phyloP scores from a whole-genome alignment of 2,888 invertebrate genomes.

The Ectemnius lituratus region DNA sequence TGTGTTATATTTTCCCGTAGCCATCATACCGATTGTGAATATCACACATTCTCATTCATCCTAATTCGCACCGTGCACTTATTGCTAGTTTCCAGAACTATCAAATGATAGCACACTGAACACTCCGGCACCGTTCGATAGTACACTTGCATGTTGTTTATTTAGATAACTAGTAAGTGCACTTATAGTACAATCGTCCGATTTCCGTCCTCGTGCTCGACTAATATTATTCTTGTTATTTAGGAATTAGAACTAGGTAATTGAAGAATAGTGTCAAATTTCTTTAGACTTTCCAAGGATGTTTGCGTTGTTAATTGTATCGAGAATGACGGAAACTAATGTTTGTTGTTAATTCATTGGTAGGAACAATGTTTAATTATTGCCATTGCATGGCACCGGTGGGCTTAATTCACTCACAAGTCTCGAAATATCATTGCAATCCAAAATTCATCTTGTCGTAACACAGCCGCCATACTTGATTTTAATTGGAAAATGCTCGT shows the following conservation, averaged over 20 bases:
- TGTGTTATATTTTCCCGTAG: constrained; percentile 26
- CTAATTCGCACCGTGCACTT: constrained; percentile 30
- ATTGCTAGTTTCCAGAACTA: constrained; percentile 16
- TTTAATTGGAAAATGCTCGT: constrained; percentile 47
- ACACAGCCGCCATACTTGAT: constrained; percentile 26
- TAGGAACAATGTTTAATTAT: constrained; percentile 15
- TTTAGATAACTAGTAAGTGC: no score
- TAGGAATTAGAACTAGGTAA: not conserved
- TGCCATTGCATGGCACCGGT: constrained; percentile 24
- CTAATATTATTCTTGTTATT: not conserved
- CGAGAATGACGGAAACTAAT: not conserved
- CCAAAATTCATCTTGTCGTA: constrained; percentile 31
- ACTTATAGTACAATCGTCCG: no score
- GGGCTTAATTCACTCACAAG: constrained; percentile 22
- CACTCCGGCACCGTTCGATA: constrained; percentile 21
- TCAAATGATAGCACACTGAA: constrained; percentile 2
- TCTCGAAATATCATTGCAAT: constrained; percentile 21
- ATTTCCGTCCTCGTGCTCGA: no score
- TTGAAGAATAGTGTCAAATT: not conserved
- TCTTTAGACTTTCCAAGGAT: not conserved
- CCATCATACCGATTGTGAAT: constrained; percentile 29
- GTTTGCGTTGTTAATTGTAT: not conserved
- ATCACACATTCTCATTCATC: constrained; percentile 32
- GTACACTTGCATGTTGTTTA: constrained; percentile 35
- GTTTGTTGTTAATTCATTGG: constrained; percentile 15